A percentile compares a stretch with the other conserved stretches of the same genome.
Evolutionary conservation across 2,888 invertebrate species (phyloP).

Genomic region (Tachystola acroxantha): DNA sequence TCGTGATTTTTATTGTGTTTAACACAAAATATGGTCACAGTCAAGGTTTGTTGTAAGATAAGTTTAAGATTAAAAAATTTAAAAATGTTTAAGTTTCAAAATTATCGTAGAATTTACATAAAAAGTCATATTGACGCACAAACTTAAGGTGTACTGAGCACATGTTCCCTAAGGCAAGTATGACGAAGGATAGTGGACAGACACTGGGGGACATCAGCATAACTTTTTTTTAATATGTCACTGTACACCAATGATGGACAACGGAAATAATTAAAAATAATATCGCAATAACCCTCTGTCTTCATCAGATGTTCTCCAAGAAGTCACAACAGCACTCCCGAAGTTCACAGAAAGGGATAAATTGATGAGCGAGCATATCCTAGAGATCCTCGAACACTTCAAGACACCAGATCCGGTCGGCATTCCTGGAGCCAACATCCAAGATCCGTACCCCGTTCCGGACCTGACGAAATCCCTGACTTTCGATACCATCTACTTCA

Average conservation of each 20-base stretch:
- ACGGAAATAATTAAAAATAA: too few relatives aligned
- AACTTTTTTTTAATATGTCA: too few relatives aligned
- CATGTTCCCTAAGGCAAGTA: too few relatives aligned
- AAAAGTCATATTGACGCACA: too few relatives aligned
- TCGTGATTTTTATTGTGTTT: not conserved
- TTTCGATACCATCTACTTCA: slow-evolving; percentile 84
- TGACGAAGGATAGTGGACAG: too few relatives aligned
- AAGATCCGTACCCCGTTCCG: slow-evolving; percentile 89
- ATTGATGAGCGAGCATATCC: slow-evolving; percentile 84
- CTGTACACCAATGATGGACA: too few relatives aligned
- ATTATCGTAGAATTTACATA: too few relatives aligned
- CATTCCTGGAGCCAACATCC: slow-evolving; percentile 87
- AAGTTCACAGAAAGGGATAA: slow-evolving; percentile 71
- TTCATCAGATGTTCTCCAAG: slow-evolving; percentile 10
- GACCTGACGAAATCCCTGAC: slow-evolving; percentile 85
- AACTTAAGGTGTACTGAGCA: too few relatives aligned
- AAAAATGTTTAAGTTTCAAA: too few relatives aligned
- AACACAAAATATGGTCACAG: not conserved
- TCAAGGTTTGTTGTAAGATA: slow-evolving; percentile 8
- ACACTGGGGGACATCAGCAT: too few relatives aligned
- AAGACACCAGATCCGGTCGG: slow-evolving; percentile 89
- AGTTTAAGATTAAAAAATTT: too few relatives aligned
- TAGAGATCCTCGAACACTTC: slow-evolving; percentile 85
- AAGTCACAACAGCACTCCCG: slow-evolving; percentile 21
- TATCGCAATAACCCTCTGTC: too few relatives aligned